phyloP scores from a whole-genome alignment of 2,888 invertebrate species.

The Psylliodes chrysocephalus region DNA sequence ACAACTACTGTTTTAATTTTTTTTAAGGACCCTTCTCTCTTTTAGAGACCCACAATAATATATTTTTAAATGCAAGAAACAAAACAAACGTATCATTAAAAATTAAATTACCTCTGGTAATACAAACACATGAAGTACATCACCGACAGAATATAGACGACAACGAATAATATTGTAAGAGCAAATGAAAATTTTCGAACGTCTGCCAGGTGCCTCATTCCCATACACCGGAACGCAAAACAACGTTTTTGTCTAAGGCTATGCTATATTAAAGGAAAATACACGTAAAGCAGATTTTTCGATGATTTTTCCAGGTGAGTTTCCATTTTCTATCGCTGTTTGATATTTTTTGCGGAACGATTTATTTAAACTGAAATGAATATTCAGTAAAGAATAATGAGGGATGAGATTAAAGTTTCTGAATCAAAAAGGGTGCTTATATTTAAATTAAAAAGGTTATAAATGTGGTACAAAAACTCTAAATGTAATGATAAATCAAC shows the following conservation, averaged over 20 bases:
- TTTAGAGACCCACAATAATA: too few relatives aligned
- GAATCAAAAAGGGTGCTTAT: too few relatives aligned
- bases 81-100: not conserved
- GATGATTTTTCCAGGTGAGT: conserved; percentile 14
- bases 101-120: not conserved
- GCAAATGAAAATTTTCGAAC: conserved; percentile 53
- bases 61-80: not conserved
- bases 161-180: conserved; percentile 22
- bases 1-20: too few relatives aligned
- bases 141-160: conserved; percentile 13
- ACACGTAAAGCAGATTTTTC: conserved; percentile 29
- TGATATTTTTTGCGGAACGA: not conserved
- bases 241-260: conserved; percentile 42
- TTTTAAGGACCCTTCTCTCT: too few relatives aligned
- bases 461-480: too few relatives aligned
- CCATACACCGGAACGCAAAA: conserved; percentile 50
- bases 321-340: conserved; percentile 6
- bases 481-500: too few relatives aligned
- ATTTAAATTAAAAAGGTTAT: too few relatives aligned
- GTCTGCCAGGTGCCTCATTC: conserved; percentile 54
- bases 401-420: not conserved
- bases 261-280: conserved; percentile 48
- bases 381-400: not conserved
- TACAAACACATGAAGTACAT: not conserved
- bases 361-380: not conserved